Base-by-base conservation (phyloP, 2,888 invertebrate genomes). In the Sarcophaga rosellei region DNA sequence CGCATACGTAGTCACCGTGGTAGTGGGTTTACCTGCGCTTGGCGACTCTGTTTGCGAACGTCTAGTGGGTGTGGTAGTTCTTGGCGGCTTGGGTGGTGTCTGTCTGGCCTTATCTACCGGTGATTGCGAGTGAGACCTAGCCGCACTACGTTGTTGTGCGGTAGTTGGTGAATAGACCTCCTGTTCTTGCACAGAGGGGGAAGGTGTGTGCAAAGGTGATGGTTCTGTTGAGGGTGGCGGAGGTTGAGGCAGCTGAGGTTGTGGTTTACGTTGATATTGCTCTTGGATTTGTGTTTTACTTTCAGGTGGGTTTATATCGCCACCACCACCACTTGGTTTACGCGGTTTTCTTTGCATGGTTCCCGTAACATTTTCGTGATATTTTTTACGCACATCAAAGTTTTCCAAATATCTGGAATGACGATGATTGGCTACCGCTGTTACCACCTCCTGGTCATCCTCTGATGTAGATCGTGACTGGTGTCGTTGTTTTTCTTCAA, bases 361-460 rank as follows among this genome's bases (percentile, higher is more conserved):
- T 5, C 73, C 73, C n/a, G 73, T 65, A 2, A 81, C 89, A 76
- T 92, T 91, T 76, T 92, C 93, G 53, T 92, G 92, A 66, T 91
- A 91, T 82, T 92, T 92, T 62, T 91, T 91, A 59, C 92, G 92
- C 62, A 93, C 92, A 87, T 93, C 93, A 78, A 93, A 93, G 83
- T 90, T 93, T 87, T 93, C 93, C 53, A 93, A 89, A 69, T 93
- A 93, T 11, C 92, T 90, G 1, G 93, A 93, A 73, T 93, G 93
- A 0, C 93, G 90, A 75, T 91, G 90, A 74, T 89, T 90, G 11
- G 87, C 76, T 15, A 91, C 86, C 75, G 90, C 90, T 11, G 61
- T 10, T 21, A 82, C 17, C 1, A 85, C 85, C 8, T 87, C 83
- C 63, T 89, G 90, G 70, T 93, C 93, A 6, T 93, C 93, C 84